A percentile compares a stretch with the other conserved stretches of the same genome.
phyloP scores from a whole-genome alignment of 2,888 invertebrate genomes.

The Dusona sp. region DNA sequence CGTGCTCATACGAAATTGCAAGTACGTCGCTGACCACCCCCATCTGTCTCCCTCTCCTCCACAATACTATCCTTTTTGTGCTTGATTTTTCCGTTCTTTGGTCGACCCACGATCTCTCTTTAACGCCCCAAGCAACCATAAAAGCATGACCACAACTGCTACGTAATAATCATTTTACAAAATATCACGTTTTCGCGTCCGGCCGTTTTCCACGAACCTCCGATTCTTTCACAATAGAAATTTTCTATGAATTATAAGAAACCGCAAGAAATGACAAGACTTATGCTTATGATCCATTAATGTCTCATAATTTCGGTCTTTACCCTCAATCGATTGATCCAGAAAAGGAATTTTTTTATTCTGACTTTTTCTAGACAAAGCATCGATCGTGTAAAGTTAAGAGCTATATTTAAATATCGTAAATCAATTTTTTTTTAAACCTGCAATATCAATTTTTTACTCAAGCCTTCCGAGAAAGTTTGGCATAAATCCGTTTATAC shows the following conservation, averaged over 20 bases:
- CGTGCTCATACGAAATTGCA: conserved; percentile 27
- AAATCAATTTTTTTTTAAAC: too few relatives aligned
- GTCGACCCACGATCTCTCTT: conserved; percentile 34
- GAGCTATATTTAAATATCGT: too few relatives aligned
- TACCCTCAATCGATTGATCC: too few relatives aligned
- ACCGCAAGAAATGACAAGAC: neutral
- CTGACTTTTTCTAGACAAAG: neutral
- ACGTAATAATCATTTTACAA: conserved; percentile 40
- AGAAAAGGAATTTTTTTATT: neutral
- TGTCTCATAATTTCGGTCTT: too few relatives aligned
- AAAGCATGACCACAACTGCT: neutral
- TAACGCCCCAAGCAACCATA: conserved; percentile 36
- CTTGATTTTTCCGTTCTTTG: conserved; percentile 13
- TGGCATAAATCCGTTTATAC: neutral
- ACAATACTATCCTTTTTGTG: neutral
- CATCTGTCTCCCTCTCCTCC: neutral
- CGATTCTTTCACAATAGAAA: neutral
- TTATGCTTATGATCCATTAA: neutral
- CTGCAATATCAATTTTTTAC: neutral
- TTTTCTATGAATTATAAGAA: neutral
- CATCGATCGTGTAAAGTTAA: neutral
- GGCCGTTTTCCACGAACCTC: neutral
- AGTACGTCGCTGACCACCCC: conserved; percentile 8
- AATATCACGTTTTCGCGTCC: conserved; percentile 14
- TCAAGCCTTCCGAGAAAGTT: neutral